Conservation (phyloP, 2,888 invertebrate genomes). For the Listrodromus nycthemerus region DNA sequence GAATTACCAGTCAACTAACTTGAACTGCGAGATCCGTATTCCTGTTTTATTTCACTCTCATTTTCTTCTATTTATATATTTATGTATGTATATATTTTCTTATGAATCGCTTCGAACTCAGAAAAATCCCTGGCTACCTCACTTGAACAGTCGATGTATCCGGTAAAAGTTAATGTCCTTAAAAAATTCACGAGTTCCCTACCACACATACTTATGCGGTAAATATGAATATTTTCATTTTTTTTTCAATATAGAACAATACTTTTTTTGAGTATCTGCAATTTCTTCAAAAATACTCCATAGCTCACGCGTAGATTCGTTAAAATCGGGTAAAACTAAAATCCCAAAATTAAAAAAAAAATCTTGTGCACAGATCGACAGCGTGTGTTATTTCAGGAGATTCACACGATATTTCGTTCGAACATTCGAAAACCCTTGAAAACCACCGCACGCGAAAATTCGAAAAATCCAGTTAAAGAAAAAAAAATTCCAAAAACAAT, state of each 20-base stretch:
- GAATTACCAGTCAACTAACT: not conserved
- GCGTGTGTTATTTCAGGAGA: not conserved
- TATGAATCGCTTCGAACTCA: conserved; percentile 14
- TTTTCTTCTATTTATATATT: not conserved
- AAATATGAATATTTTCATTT: not conserved
- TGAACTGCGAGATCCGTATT: not conserved
- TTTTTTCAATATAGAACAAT: not conserved
- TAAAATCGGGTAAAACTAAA: not conserved
- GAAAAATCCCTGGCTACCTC: conserved; percentile 25
- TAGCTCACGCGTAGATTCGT: not conserved
- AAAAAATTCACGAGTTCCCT: not conserved
- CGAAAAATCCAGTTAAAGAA: not conserved
- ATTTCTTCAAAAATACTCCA: not conserved
- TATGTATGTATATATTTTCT: too few species aligned
- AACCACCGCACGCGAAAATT: too few species aligned
- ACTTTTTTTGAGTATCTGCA: not conserved
- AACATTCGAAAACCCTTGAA: not conserved
- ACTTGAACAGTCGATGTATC: not conserved
- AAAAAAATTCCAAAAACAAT: not conserved
- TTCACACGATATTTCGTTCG: conserved; percentile 29
- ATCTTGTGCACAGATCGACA: too few species aligned
- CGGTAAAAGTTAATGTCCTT: not conserved
- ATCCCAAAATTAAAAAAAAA: too few species aligned
- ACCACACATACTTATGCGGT: not conserved
- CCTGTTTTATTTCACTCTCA: not conserved